Evolutionary conservation across 2,888 invertebrate genomes (phyloP).

Genomic region (Plagiodera versicolora): DNA sequence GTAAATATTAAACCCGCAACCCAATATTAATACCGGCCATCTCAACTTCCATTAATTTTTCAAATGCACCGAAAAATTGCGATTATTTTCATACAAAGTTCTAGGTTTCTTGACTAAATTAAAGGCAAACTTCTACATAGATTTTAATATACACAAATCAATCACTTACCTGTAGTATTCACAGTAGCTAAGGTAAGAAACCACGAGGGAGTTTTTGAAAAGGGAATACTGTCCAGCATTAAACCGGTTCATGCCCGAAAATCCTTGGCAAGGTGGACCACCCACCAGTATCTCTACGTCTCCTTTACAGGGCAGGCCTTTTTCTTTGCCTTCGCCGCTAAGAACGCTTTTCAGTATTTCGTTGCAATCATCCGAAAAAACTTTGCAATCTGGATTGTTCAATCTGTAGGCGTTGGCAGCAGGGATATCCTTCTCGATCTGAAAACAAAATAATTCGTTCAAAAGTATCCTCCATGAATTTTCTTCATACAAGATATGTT

Average conservation of each 20-base stretch:
- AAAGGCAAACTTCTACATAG: too few relatives aligned
- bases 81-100: too few relatives aligned
- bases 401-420: constrained; percentile 79
- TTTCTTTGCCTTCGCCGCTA: constrained; percentile 54
- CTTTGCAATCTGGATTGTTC: constrained; percentile 72
- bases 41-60: too few relatives aligned
- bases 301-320: constrained; percentile 68
- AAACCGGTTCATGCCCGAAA: constrained; percentile 88
- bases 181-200: constrained; percentile 80
- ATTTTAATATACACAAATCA: too few relatives aligned
- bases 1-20: too few relatives aligned
- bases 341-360: constrained; percentile 68
- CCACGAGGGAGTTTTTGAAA: constrained; percentile 84
- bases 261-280: constrained; percentile 88
- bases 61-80: too few relatives aligned
- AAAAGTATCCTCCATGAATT: too few relatives aligned
- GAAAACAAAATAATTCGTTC: constrained; percentile 15
- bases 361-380: constrained; percentile 85
- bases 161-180: constrained; percentile 70
- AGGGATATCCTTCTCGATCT: constrained; percentile 73
- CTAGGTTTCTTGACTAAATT: too few relatives aligned
- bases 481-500: too few relatives aligned
- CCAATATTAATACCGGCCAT: too few relatives aligned
- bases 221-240: constrained; percentile 81
- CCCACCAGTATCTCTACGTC: constrained; percentile 84